These are phyloP conservation scores for Zophobas atratus DNA, from an alignment of 1,140 invertebrate species.

Conservation along the genomic window DNA sequence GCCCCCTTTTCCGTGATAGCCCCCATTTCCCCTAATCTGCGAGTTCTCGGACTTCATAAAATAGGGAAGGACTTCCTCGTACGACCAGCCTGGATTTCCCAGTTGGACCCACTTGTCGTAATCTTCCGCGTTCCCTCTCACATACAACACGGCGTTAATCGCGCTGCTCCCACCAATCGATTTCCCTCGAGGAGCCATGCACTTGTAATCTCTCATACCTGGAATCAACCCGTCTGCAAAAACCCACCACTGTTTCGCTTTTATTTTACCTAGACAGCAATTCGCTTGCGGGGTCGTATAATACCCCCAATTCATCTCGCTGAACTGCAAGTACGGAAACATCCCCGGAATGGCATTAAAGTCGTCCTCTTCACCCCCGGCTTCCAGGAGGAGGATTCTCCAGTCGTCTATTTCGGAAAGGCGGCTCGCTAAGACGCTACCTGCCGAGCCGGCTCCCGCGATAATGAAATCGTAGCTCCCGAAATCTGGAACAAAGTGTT, in stretches of 20 bases:
- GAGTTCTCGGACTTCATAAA: constrained; percentile 61
- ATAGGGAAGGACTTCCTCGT: constrained; percentile 57
- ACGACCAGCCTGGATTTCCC: constrained; percentile 73
- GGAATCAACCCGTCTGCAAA: not conserved
- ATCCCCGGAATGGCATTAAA: constrained; percentile 82
- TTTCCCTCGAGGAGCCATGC: constrained; percentile 75
- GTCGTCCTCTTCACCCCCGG: constrained; percentile 76
- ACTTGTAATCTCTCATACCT: constrained; percentile 72
- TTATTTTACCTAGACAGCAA: constrained; percentile 72
- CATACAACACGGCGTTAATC: constrained; percentile 93
- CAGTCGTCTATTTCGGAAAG: constrained; percentile 80
- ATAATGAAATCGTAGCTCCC: constrained; percentile 64
- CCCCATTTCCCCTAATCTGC: constrained; percentile 69
- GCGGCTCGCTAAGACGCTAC: constrained; percentile 73
- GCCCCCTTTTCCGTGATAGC: constrained; percentile 72
- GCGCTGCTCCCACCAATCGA: constrained; percentile 83
- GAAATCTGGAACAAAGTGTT: constrained; percentile 14
- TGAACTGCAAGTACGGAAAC: constrained; percentile 77
- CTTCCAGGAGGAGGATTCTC: constrained; percentile 77
- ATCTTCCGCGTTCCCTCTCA: constrained; percentile 80
- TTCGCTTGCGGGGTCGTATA: constrained; percentile 78
- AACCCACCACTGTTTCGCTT: not conserved
- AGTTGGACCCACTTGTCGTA: constrained; percentile 77
- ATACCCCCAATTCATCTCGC: constrained; percentile 85
- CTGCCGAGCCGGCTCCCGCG: constrained; percentile 68